Evolutionary conservation across 1,140 invertebrate species (phyloP).

Genomic region (Vollenhovia emeryi): DNA sequence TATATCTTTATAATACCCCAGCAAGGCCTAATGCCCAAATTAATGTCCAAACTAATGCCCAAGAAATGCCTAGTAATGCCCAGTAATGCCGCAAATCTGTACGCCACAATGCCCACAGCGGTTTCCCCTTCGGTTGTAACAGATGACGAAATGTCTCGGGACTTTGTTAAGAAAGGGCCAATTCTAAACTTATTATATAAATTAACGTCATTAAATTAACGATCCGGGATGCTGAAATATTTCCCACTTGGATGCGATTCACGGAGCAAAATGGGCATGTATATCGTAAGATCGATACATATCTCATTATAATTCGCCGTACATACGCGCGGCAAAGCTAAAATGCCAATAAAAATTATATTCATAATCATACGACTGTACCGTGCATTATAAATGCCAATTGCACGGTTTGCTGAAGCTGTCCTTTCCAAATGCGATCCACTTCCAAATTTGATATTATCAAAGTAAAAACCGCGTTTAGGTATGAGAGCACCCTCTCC

Average conservation of each 20-base stretch:
- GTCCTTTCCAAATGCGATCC: too few relatives aligned
- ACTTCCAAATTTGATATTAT: neutral
- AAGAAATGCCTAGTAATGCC: too few relatives aligned
- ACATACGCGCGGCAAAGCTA: neutral
- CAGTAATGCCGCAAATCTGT: too few relatives aligned
- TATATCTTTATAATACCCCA: too few relatives aligned
- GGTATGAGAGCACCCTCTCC: neutral
- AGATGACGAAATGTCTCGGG: neutral
- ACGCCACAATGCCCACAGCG: too few relatives aligned
- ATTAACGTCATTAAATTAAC: conserved; percentile 11
- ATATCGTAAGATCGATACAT: neutral
- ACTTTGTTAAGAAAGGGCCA: neutral
- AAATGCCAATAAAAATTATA: neutral
- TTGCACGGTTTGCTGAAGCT: too few relatives aligned
- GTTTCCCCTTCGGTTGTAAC: neutral
- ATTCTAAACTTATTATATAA: neutral
- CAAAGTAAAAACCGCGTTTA: neutral
- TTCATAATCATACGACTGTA: neutral
- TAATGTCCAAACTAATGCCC: too few relatives aligned
- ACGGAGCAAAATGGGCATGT: neutral
- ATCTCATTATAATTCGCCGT: conserved; percentile 14
- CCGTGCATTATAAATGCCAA: too few relatives aligned
- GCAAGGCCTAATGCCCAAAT: too few relatives aligned
- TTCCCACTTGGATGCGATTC: conserved; percentile 9
- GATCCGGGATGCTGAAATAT: conserved; percentile 2